A percentile compares a stretch with the other conserved stretches of the same genome.
Conservation (phyloP, 2,888 invertebrate genomes). For the Craniophora ligustri region DNA sequence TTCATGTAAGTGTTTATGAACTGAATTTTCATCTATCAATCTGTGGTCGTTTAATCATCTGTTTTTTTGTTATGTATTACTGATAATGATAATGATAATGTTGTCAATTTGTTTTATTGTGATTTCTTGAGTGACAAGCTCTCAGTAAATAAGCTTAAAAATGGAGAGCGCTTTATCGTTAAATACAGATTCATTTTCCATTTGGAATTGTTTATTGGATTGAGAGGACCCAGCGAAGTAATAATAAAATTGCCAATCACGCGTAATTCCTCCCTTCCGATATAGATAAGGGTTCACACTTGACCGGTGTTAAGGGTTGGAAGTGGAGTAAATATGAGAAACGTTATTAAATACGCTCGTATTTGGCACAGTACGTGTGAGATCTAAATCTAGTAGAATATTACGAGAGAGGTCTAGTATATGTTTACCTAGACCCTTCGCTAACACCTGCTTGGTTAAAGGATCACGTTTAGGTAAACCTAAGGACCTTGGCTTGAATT, state of each 20-base stretch:
- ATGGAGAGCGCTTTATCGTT: too few species aligned
- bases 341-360: constrained; percentile 26
- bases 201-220: constrained; percentile 1
- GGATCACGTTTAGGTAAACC: constrained; percentile 34
- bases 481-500: constrained; percentile 18
- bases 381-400: constrained; percentile 11
- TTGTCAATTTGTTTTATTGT: too few species aligned
- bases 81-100: too few species aligned
- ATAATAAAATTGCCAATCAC: constrained; percentile 34
- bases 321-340: constrained; percentile 27
- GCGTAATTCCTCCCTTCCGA: constrained; percentile 9
- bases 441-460: constrained; percentile 27
- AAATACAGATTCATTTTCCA: too few species aligned
- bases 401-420: constrained; percentile 19
- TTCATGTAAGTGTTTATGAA: constrained; percentile 3
- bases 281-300: constrained; percentile 23
- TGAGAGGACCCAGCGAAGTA: constrained; percentile 22
- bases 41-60: constrained; percentile 16
- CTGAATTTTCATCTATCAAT: constrained; percentile 6
- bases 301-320: constrained; percentile 18
- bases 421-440: neutral
- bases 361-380: constrained; percentile 22
- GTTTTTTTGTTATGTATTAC: too few species aligned
- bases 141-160: too few species aligned
- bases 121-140: too few species aligned